Percentiles rank a stretch among this genome's conserved stretches.
Conservation (phyloP, 2,797 vertebrate species). For the Gallinago solitaria region DNA sequence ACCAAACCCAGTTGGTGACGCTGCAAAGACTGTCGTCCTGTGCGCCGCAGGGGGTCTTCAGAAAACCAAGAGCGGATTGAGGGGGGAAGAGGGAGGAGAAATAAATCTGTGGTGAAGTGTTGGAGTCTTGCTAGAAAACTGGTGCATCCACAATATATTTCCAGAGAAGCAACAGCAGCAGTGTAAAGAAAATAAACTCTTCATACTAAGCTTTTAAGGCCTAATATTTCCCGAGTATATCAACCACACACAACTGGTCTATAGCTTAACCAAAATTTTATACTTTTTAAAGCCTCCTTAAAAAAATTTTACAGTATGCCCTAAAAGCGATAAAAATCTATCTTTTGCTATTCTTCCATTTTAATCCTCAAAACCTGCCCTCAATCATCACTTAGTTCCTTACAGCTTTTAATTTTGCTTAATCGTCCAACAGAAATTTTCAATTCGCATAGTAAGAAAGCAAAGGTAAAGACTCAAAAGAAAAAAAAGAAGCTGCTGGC, state of each 20-base stretch:
- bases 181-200: not conserved
- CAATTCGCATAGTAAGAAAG: not conserved
- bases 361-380: slow-evolving; percentile 31
- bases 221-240: slow-evolving; percentile 18
- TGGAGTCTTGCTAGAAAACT: not conserved
- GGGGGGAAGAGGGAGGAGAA: not conserved
- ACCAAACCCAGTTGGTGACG: not conserved
- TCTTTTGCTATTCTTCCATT: slow-evolving; percentile 12
- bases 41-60: not conserved
- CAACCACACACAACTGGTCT: not conserved
- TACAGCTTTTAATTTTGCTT: not conserved
- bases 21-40: not conserved
- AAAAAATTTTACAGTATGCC: slow-evolving; percentile 48
- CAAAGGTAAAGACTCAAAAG: slow-evolving; percentile 19
- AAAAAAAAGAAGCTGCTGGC: not conserved
- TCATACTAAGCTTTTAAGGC: slow-evolving; percentile 50
- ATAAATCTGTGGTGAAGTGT: not conserved
- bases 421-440: not conserved
- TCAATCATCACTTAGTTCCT: slow-evolving; percentile 1
- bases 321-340: slow-evolving; percentile 47
- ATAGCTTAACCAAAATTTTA: slow-evolving; percentile 10
- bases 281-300: slow-evolving; percentile 41
- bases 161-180: slow-evolving; percentile 20
- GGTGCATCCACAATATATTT: not conserved
- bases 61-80: not conserved